These are phyloP conservation scores for Meriones psammophilus DNA, from an alignment of 2,797 vertebrate genomes.

Conservation along the genomic window DNA sequence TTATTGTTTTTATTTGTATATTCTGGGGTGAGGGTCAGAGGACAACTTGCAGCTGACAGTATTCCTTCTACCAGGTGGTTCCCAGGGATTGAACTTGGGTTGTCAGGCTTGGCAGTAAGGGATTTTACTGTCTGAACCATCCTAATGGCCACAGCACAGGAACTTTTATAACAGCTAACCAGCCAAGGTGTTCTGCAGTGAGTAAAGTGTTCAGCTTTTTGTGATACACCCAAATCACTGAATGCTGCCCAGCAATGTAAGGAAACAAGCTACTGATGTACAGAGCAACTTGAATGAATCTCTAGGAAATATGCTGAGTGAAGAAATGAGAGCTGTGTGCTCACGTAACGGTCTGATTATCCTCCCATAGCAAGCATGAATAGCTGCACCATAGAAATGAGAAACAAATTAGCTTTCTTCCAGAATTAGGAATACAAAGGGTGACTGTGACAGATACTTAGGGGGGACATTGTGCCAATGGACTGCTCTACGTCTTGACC, in stretches of 20 bases:
- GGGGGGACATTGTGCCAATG: neutral
- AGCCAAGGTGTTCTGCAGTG: neutral
- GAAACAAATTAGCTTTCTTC: neutral
- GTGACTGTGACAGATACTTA: neutral
- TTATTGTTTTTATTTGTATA: neutral
- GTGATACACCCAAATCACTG: neutral
- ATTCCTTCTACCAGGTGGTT: neutral
- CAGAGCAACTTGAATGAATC: neutral
- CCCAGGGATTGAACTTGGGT: neutral
- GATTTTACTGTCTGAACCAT: neutral
- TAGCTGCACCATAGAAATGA: neutral
- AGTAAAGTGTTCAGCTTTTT: neutral
- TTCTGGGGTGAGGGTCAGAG: too few relatives aligned
- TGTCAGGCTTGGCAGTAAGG: neutral
- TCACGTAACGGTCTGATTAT: neutral
- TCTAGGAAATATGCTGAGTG: neutral
- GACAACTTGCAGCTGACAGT: neutral
- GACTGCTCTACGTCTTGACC: neutral
- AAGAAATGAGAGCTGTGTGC: neutral
- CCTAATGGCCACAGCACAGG: neutral
- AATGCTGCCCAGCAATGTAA: neutral
- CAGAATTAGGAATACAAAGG: neutral
- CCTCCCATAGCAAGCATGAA: neutral
- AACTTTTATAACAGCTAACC: neutral
- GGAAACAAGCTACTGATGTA: neutral